Base-by-base conservation (phyloP, 2,888 invertebrate species). In the Enchytraeus crypticus region DNA sequence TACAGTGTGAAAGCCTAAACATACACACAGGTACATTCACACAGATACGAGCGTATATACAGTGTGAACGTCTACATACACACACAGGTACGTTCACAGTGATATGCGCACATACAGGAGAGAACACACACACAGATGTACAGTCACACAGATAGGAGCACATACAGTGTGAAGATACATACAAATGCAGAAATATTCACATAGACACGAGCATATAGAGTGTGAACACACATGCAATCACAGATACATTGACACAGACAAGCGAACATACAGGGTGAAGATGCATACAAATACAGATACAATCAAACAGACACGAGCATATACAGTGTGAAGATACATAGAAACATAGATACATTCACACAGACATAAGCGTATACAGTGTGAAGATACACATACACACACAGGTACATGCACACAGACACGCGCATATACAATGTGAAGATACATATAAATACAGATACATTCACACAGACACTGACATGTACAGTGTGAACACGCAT, bases 271-370 rank as follows among this genome's bases (percentile, higher is more conserved):
- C 45, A 45, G 23, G 23, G 45, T 2, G n/a, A 2, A 21, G n/a
- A 23, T 21, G 45, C 23, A 11, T 21, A 2, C 3, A 21, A 2
- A 23, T 14, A 46, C 23, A 46, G 23, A 21, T 46, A 2, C 4
- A 46, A 21, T 14, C n/a, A n/a, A n/a, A n/a, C n/a, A n/a, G n/a
- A n/a, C n/a, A n/a, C n/a, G n/a, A n/a, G n/a, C n/a, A n/a, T 5
- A 23, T 46, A 23, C 23, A 46, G 23, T 21, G 5, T 45, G 23
- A 45, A 21, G 23, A 21, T 23, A 23, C n/a, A 45, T n/a, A 21
- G 23, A 3, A 85, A 51, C 88, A 85, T 53, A 86, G 86, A 58
- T 87, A 81, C 45, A 82, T 81, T 59, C 81, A 79, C 30, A 83
- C 81, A 73, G 85, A 86, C 56, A 88, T 73, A 59, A 68, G 58